A percentile compares a stretch with the other conserved stretches of the same genome.
Conservation (phyloP, 92 coral and sea anemone genomes). For the Meandrina meandrites region DNA sequence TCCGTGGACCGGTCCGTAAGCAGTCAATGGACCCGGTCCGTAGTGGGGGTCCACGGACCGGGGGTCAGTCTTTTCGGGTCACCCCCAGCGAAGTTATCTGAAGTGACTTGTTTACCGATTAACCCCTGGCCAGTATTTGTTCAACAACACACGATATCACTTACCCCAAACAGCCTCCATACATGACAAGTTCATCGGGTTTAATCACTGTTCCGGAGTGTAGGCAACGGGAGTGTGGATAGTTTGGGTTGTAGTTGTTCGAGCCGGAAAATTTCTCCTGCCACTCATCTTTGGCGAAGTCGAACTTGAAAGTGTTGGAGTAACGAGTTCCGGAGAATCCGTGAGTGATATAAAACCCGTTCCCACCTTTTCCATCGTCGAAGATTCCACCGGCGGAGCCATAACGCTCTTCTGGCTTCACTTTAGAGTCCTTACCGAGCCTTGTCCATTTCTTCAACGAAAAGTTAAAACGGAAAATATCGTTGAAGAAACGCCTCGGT, state of each 20-base stretch:
- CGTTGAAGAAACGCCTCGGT: constrained; percentile 62
- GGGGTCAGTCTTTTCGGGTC: no score
- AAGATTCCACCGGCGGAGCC: constrained; percentile 86
- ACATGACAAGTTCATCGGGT: constrained; percentile 79
- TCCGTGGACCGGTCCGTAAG: no score
- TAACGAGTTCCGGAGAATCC: constrained; percentile 81
- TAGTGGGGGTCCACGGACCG: no score
- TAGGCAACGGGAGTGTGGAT: constrained; percentile 91
- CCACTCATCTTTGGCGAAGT: constrained; percentile 73
- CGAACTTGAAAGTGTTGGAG: constrained; percentile 86
- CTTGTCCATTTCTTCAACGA: constrained; percentile 51
- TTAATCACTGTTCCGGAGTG: constrained; percentile 80
- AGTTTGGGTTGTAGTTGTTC: constrained; percentile 83
- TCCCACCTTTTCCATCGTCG: constrained; percentile 20
- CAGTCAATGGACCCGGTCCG: no score
- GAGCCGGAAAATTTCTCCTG: constrained; percentile 83
- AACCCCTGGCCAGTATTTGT: background rate
- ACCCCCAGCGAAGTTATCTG: no score
- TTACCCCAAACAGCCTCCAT: constrained; percentile 98
- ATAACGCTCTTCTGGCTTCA: constrained; percentile 78
- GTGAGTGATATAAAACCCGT: constrained; percentile 84
- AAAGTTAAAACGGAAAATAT: constrained; percentile 67
- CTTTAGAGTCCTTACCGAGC: constrained; percentile 47
- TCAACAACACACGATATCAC: constrained; percentile 9
- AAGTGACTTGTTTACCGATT: background rate